Percentiles rank a stretch among this genome's conserved stretches.
Conservation (phyloP, 1,140 invertebrate genomes). For the Orius insidiosus region DNA sequence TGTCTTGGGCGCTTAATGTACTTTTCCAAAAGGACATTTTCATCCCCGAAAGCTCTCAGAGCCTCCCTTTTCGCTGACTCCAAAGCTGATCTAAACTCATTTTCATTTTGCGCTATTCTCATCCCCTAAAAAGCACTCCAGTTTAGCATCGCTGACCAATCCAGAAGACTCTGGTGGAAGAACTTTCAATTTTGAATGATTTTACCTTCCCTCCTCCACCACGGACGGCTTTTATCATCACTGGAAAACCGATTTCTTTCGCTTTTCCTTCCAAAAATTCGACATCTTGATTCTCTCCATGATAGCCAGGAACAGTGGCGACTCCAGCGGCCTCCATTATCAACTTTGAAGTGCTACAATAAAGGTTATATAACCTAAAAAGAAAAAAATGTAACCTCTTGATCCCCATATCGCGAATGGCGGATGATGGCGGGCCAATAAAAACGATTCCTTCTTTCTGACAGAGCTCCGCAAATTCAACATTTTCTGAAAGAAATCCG, state of each 20-base stretch:
- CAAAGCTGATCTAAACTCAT: slow-evolving; percentile 74
- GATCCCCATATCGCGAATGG: slow-evolving; percentile 96
- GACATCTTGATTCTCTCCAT: slow-evolving; percentile 74
- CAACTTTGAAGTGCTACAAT: slow-evolving; percentile 66
- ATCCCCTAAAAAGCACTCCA: slow-evolving; percentile 47
- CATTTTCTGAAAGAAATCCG: slow-evolving; percentile 84
- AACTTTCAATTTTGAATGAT: neutral
- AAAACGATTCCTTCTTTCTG: slow-evolving; percentile 61
- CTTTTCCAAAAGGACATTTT: slow-evolving; percentile 76
- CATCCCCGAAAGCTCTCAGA: slow-evolving; percentile 85
- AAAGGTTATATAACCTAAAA: neutral
- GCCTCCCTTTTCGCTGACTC: slow-evolving; percentile 88
- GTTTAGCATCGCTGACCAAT: neutral
- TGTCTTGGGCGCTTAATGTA: slow-evolving; percentile 76
- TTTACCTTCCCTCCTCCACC: slow-evolving; percentile 84
- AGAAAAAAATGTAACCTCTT: slow-evolving; percentile 48
- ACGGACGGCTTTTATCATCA: slow-evolving; percentile 97
- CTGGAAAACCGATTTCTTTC: slow-evolving; percentile 72
- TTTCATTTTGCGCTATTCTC: slow-evolving; percentile 66
- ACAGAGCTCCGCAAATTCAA: slow-evolving; percentile 74
- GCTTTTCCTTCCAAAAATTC: slow-evolving; percentile 57
- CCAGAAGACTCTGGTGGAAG: neutral
- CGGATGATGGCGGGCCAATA: slow-evolving; percentile 80
- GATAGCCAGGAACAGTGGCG: slow-evolving; percentile 86
- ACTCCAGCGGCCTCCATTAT: slow-evolving; percentile 90